Conservation (phyloP, 2,113 vertebrate species). For the Accipiter virgatus region DNA sequence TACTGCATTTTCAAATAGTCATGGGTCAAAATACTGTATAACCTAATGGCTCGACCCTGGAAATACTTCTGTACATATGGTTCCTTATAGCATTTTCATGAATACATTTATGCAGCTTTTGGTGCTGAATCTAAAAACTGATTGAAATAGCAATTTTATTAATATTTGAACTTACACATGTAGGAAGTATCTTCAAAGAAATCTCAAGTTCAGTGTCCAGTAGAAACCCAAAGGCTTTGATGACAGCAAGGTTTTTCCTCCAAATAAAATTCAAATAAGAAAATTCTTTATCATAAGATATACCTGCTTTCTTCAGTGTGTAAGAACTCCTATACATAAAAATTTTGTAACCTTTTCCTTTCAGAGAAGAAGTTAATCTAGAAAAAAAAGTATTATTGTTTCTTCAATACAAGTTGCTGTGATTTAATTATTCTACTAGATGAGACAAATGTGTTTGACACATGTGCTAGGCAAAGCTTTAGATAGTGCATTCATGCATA, state of each 20-base stretch:
- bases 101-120: neutral
- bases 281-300: neutral
- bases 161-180: neutral
- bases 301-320: neutral
- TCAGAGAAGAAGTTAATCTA: neutral
- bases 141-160: neutral
- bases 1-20: neutral
- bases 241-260: neutral
- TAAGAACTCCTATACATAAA: neutral
- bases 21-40: neutral
- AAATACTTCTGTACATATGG: neutral
- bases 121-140: neutral
- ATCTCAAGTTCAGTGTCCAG: neutral
- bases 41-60: neutral
- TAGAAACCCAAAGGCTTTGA: neutral
- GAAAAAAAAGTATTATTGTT: rapidly evolving
- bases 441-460: conserved; percentile 6
- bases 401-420: neutral
- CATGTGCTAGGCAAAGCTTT: conserved; percentile 7
- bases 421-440: neutral
- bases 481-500: neutral
- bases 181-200: neutral
- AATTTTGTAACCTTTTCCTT: neutral
- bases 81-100: neutral
- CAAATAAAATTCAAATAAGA: neutral